Conservation (phyloP, 1,140 invertebrate genomes). For the Musca domestica region DNA sequence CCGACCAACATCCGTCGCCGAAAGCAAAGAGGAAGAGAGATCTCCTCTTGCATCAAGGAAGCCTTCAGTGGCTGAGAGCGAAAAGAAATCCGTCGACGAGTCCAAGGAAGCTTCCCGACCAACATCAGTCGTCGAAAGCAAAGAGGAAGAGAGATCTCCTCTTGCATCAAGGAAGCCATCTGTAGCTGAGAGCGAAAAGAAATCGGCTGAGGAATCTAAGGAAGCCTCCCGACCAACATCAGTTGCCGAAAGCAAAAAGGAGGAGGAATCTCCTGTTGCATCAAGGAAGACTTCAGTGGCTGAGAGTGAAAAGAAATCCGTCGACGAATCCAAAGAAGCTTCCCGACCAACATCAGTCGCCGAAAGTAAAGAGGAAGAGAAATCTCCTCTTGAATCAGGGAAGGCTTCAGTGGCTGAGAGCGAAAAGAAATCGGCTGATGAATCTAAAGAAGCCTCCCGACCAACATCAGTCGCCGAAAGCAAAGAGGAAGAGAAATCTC, state of each 20-base stretch:
- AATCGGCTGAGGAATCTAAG: constrained; percentile 10
- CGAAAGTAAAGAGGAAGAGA: constrained; percentile 26
- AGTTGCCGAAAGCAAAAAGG: constrained; percentile 17
- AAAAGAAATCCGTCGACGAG: constrained; percentile 9
- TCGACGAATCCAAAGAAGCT: constrained; percentile 24
- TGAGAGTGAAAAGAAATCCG: constrained; percentile 15
- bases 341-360: constrained; percentile 21
- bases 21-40: constrained; percentile 25
- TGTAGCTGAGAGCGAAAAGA: constrained; percentile 2
- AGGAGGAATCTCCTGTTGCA: constrained; percentile 24
- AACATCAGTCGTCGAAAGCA: neutral
- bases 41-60: neutral
- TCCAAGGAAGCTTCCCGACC: constrained; percentile 30
- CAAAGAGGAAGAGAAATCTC: constrained; percentile 26
- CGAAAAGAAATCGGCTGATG: constrained; percentile 17
- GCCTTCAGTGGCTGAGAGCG: constrained; percentile 22
- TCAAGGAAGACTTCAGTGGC: constrained; percentile 24
- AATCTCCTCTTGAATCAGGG: constrained; percentile 19
- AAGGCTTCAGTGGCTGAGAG: constrained; percentile 12
- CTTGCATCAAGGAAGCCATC: constrained; percentile 5
- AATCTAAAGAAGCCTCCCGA: constrained; percentile 12
- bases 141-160: constrained; percentile 12
- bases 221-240: constrained; percentile 29
- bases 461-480: constrained; percentile 30
- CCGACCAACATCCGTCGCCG: constrained; percentile 29